Evolutionary conservation across 2,888 invertebrate species (phyloP).

Genomic region (Crocallis elinguaria): DNA sequence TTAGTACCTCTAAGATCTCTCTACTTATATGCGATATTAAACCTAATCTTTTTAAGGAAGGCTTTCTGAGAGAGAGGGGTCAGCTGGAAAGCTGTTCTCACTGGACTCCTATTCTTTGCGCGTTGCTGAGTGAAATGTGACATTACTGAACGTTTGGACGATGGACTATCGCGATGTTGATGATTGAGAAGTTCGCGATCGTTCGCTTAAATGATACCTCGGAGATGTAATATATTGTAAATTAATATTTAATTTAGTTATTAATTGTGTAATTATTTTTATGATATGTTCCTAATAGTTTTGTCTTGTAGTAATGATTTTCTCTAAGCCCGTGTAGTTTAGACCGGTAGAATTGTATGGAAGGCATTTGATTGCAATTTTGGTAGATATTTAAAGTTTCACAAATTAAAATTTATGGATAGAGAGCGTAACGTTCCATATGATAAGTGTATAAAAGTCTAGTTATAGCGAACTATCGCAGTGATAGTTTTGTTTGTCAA

Average conservation of each 20-base stretch:
- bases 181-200: background rate
- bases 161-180: background rate
- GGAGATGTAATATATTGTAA: constrained; percentile 66
- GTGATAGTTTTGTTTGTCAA: constrained; percentile 7
- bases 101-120: background rate
- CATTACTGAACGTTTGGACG: constrained; percentile 1
- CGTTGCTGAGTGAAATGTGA: constrained; percentile 5
- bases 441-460: constrained; percentile 12
- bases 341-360: constrained; percentile 31
- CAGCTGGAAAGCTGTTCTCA: background rate
- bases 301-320: constrained; percentile 70
- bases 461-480: constrained; percentile 3
- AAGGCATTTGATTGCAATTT: constrained; percentile 34
- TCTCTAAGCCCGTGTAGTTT: constrained; percentile 55
- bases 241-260: constrained; percentile 68
- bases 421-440: constrained; percentile 18
- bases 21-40: constrained; percentile 48
- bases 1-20: constrained; percentile 64
- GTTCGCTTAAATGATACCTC: constrained; percentile 14
- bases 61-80: background rate
- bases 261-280: constrained; percentile 77
- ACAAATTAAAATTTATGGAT: constrained; percentile 17
- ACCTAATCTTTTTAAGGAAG: constrained; percentile 4
- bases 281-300: constrained; percentile 80
- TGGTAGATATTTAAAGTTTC: constrained; percentile 29